Evolutionary conservation across 2,888 invertebrate genomes (phyloP).

Genomic region (Chrysolina haemoptera): DNA sequence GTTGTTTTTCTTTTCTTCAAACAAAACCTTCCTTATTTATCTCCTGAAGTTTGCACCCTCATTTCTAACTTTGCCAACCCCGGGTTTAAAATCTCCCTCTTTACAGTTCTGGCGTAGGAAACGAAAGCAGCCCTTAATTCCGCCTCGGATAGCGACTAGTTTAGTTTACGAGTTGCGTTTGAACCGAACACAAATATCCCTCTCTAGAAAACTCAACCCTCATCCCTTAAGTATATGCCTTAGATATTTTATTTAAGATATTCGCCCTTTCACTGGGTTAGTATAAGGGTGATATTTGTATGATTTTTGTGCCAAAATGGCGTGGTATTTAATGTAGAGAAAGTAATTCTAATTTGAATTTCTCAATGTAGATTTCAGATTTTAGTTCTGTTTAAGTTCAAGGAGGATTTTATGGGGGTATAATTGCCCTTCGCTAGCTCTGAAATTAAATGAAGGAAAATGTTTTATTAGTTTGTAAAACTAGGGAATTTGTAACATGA

Average conservation of each 20-base stretch:
- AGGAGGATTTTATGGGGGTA: constrained; percentile 64
- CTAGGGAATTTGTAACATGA: constrained; percentile 17
- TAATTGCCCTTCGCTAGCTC: constrained; percentile 53
- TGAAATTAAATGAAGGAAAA: constrained; percentile 48
- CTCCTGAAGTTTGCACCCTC: constrained; percentile 64
- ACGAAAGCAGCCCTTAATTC: constrained; percentile 49
- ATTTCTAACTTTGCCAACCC: constrained; percentile 64
- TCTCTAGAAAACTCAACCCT: constrained; percentile 65
- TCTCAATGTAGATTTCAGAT: constrained; percentile 66
- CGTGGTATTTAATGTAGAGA: constrained; percentile 68
- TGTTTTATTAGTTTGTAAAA: constrained; percentile 49
- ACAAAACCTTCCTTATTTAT: constrained; percentile 63
- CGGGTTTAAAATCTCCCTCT: constrained; percentile 65
- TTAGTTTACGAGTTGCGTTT: constrained; percentile 45
- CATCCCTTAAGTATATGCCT: constrained; percentile 64
- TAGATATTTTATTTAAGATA: constrained; percentile 66
- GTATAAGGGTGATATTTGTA: constrained; percentile 64
- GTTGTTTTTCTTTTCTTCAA: constrained; percentile 55
- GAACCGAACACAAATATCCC: constrained; percentile 63
- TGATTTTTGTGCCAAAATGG: constrained; percentile 67
- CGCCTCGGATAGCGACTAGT: constrained; percentile 36
- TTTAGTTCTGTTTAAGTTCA: constrained; percentile 67
- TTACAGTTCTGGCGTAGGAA: constrained; percentile 51
- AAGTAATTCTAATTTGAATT: constrained; percentile 68
- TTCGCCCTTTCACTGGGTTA: constrained; percentile 60